Percentiles rank a stretch among this genome's conserved stretches.
phyloP scores from a whole-genome alignment of 2,797 vertebrate genomes.

The Ataeniobius toweri region DNA sequence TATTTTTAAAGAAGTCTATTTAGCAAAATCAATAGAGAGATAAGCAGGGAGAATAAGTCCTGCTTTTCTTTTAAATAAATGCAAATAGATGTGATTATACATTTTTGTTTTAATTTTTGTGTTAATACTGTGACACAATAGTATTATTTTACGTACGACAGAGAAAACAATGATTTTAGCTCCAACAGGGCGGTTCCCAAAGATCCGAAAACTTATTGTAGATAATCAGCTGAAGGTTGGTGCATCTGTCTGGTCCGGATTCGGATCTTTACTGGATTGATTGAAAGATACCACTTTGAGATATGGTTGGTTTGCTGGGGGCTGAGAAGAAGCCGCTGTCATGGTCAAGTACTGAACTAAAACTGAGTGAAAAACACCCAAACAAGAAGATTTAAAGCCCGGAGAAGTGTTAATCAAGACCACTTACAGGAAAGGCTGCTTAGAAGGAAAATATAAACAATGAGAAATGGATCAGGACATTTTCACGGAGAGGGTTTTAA shows the following conservation, averaged over 20 bases:
- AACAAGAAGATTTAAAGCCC: not conserved
- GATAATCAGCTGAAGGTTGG: not conserved
- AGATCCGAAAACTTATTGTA: not conserved
- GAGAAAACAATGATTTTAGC: not conserved
- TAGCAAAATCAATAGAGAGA: too few relatives aligned
- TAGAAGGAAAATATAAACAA: not conserved
- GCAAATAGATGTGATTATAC: too few relatives aligned
- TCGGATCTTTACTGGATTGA: not conserved
- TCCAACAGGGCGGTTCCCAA: not conserved
- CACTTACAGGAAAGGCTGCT: not conserved
- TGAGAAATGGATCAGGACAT: not conserved
- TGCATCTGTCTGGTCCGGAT: not conserved
- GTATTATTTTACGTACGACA: too few relatives aligned
- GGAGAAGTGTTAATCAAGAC: not conserved
- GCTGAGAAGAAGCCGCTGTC: not conserved
- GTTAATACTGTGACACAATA: too few relatives aligned
- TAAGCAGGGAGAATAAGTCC: too few relatives aligned
- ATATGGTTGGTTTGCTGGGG: not conserved
- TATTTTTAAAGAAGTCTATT: too few relatives aligned
- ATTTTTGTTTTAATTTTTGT: too few relatives aligned
- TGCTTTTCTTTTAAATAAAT: too few relatives aligned
- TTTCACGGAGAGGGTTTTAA: not conserved
- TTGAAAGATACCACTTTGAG: not conserved
- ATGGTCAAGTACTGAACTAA: not conserved
- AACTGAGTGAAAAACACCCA: not conserved